Evolutionary conservation across 2,888 invertebrate species (phyloP).

Genomic region (Noctua comes): DNA sequence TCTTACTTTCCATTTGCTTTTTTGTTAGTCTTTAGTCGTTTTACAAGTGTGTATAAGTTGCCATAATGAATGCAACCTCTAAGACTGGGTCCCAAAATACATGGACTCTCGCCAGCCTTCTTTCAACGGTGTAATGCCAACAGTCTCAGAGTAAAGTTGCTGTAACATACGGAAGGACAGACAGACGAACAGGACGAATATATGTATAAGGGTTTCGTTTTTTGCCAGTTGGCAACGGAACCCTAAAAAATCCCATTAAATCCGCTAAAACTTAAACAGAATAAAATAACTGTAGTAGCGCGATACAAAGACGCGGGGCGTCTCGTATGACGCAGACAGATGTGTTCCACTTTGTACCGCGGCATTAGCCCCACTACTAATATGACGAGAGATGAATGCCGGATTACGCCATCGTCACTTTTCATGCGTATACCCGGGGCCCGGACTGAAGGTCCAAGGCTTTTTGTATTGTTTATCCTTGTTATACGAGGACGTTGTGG

Average conservation of each 20-base stretch:
- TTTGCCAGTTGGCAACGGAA: background rate
- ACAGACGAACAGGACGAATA: background rate
- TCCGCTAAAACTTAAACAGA: conserved; percentile 9
- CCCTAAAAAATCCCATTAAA: background rate
- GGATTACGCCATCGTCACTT: conserved; percentile 78
- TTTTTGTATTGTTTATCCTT: conserved; percentile 61
- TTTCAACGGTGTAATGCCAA: background rate
- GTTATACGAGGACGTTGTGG: conserved; percentile 28
- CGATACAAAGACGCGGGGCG: conserved; percentile 53
- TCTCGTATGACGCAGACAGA: conserved; percentile 74
- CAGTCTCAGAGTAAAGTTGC: background rate
- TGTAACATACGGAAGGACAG: background rate
- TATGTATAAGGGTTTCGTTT: background rate
- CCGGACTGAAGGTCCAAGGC: conserved; percentile 46
- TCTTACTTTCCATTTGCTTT: too few relatives aligned
- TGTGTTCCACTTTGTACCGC: conserved; percentile 79
- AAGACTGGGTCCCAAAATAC: too few relatives aligned
- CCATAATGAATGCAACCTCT: too few relatives aligned
- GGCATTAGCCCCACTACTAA: conserved; percentile 81
- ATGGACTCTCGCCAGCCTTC: too few relatives aligned
- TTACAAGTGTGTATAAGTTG: too few relatives aligned
- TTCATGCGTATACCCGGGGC: conserved; percentile 62
- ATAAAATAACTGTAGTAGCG: conserved; percentile 19
- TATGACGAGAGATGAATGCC: conserved; percentile 85
- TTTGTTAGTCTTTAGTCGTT: too few relatives aligned